Conservation (phyloP, 2,888 invertebrate species). For the Slavum lentiscoides region DNA sequence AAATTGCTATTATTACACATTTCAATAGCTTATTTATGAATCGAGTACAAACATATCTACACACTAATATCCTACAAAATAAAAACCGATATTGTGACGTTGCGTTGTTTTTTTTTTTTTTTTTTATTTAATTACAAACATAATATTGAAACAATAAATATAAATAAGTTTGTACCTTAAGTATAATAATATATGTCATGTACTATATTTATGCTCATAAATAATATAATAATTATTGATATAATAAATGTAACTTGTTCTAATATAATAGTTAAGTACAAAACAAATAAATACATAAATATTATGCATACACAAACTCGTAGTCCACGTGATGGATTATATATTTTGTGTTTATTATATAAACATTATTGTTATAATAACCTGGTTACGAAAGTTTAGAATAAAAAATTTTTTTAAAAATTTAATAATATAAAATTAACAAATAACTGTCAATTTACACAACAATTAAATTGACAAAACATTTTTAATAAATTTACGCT, state of each 20-base stretch:
- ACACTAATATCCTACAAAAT: no score
- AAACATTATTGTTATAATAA: conserved; percentile 13
- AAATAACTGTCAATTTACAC: no score
- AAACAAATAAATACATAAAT: conserved; percentile 29
- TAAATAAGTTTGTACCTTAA: conserved; percentile 28
- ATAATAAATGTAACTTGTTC: conserved; percentile 31
- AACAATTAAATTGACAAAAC: no score
- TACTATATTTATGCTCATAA: conserved; percentile 10
- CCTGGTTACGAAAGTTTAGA: not conserved
- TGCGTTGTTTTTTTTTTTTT: no score
- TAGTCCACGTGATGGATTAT: not conserved
- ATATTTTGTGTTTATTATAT: conserved; percentile 3
- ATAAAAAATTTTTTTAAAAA: conserved; percentile 9
- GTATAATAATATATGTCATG: conserved; percentile 18
- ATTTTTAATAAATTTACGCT: not conserved
- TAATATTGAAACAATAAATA: conserved; percentile 40
- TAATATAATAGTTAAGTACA: conserved; percentile 42
- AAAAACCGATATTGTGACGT: no score
- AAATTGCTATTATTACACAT: no score
- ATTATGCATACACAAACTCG: conserved; percentile 8
- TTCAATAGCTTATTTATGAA: no score
- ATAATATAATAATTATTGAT: conserved; percentile 23
- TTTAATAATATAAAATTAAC: conserved; percentile 26
- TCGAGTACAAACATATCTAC: no score
- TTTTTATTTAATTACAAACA: conserved; percentile 26